phyloP scores from a whole-genome alignment of 2,113 vertebrate species.

The Jaculus jaculus region DNA sequence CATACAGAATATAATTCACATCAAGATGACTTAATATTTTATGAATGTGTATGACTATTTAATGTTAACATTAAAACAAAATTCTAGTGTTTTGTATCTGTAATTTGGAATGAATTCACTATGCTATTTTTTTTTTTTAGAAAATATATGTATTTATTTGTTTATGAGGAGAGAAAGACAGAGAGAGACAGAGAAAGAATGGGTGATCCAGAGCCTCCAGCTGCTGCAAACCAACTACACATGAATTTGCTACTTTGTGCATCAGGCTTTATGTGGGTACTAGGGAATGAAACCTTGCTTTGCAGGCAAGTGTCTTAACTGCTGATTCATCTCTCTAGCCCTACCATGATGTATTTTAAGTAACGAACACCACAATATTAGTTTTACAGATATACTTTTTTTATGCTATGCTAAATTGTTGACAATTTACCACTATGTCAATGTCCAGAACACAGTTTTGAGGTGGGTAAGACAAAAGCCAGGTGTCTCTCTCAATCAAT shows the following conservation, averaged over 20 bases:
- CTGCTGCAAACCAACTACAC: too few relatives aligned
- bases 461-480: background rate
- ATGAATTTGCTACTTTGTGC: too few relatives aligned
- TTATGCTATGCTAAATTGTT: background rate
- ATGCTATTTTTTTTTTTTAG: background rate
- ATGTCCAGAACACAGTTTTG: background rate
- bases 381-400: background rate
- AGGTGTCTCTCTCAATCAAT: background rate
- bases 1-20: background rate
- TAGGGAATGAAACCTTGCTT: too few relatives aligned
- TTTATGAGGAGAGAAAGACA: too few relatives aligned
- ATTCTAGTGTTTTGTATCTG: background rate
- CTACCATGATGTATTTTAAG: background rate
- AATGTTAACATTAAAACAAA: background rate
- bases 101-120: background rate
- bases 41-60: background rate
- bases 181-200: too few relatives aligned
- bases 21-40: background rate
- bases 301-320: too few relatives aligned
- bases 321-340: background rate
- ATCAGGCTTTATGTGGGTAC: too few relatives aligned
- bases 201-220: too few relatives aligned
- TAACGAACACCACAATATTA: rapidly evolving
- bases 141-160: too few relatives aligned
- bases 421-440: background rate